Conservation (phyloP, 2,113 vertebrate genomes). For the Tragelaphus scriptus region DNA sequence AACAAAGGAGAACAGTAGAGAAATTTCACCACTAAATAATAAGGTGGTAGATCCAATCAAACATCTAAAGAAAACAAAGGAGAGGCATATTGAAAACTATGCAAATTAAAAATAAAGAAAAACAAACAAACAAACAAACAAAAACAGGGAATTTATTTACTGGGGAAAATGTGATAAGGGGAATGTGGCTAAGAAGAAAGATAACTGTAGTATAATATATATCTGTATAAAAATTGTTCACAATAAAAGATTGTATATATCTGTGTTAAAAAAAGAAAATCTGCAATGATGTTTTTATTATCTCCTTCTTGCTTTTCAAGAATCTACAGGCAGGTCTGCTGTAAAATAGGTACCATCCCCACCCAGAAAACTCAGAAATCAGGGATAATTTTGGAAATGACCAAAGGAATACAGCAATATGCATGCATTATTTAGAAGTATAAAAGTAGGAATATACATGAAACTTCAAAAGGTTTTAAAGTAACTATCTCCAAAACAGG, state of each 20-base stretch:
- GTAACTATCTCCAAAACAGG: background rate
- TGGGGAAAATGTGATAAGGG: too few species aligned
- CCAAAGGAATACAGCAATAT: background rate
- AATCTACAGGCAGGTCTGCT: background rate
- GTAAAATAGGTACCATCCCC: background rate
- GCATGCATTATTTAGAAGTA: background rate
- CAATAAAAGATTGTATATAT: background rate
- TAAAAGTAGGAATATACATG: background rate
- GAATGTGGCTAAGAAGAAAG: background rate
- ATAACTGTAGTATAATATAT: background rate
- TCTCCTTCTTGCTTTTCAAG: background rate
- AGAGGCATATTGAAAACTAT: background rate
- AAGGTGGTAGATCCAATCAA: background rate
- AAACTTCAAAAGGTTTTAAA: background rate
- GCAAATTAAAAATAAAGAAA: background rate
- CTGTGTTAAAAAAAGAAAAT: background rate
- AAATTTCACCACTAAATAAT: background rate
- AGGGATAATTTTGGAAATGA: background rate
- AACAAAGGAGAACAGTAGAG: background rate
- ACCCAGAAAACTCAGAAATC: background rate
- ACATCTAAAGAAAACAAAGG: background rate
- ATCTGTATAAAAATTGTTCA: background rate
- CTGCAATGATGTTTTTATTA: background rate
- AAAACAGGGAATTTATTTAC: background rate
- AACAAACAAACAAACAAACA: accelerated